Percentiles rank a stretch among this genome's conserved stretches.
Conservation (phyloP, 2,113 vertebrate species). For the Neotragus moschatus region DNA sequence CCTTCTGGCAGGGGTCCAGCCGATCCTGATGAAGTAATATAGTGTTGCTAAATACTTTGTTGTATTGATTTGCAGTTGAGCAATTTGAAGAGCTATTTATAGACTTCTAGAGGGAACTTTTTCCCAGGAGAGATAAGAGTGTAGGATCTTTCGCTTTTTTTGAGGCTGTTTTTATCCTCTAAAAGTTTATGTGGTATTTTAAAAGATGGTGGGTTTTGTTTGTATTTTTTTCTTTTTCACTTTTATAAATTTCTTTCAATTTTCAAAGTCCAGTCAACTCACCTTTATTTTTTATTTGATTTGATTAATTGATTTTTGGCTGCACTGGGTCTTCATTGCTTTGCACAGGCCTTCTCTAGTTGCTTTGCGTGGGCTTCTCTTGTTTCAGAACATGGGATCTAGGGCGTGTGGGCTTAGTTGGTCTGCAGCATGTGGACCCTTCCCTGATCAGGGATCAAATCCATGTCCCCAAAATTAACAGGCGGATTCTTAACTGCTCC, state of each 20-base stretch:
- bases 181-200: constrained; percentile 16
- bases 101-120: neutral
- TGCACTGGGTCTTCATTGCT: neutral
- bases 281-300: neutral
- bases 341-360: neutral
- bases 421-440: neutral
- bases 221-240: neutral
- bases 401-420: neutral
- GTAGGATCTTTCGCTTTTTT: neutral
- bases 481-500: neutral
- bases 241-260: neutral
- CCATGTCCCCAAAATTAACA: neutral
- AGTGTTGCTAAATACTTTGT: neutral
- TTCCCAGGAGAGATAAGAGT: neutral
- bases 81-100: neutral
- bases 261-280: neutral
- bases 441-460: neutral
- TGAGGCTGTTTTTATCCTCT: neutral
- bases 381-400: neutral
- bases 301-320: neutral
- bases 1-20: neutral
- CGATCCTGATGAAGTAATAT: neutral
- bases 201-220: neutral
- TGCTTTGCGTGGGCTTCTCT: neutral
- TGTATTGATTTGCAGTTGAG: neutral